Base-by-base conservation (phyloP, 2,113 vertebrate genomes). In the Paracanthobrama guichenoti region DNA sequence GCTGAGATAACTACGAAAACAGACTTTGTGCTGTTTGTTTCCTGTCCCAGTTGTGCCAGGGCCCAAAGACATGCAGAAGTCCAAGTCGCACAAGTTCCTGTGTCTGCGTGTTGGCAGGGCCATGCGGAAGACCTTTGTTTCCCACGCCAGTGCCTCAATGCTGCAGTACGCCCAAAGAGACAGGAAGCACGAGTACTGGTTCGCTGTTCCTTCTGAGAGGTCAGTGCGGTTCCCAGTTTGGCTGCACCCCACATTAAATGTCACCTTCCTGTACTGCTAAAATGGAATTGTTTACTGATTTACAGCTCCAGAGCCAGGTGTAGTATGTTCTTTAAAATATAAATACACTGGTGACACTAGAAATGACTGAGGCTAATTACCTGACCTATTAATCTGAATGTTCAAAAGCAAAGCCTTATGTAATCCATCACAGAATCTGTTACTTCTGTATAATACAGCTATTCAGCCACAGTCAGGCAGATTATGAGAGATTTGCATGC, bases 101-200 rank as follows among this genome's bases (percentile, higher is more conserved):
- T 94, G 96, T 93, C 95, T 99, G 91, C 94, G 96, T 87, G 97
- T 99, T 86, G 96, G 98, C 86, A 98, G 97, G 88, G 97, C 98
- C 85, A 99, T 99, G 98, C 96, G 96, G 91, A 99, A 99, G 94
- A 99, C 98, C 0, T 99, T 99, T 88, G 93, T 99, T 85, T 99
- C 98, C 0, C 96, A 98, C 55, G 98, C 97, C 92, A 98, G 97
- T 85, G 97, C 98, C 5, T 95, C 95, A 69, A 99, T 99, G 98
- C 98, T 99, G 14, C 98, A 99, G 87, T 99, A 99, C 66, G 98
- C 98, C 57, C 98, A 99, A 89, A 95, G 96, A 90, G 97, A 98
- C 90, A 97, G 97, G 91, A 98, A 99, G 78, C 97, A 98, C 0
- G 97, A 99, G 83, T 99, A 99, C 88, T 99, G 98, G 98, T 99